A percentile compares a stretch with the other conserved stretches of the same genome.
Conservation (phyloP, 2,113 vertebrate species). For the Peromyscus maniculatus region DNA sequence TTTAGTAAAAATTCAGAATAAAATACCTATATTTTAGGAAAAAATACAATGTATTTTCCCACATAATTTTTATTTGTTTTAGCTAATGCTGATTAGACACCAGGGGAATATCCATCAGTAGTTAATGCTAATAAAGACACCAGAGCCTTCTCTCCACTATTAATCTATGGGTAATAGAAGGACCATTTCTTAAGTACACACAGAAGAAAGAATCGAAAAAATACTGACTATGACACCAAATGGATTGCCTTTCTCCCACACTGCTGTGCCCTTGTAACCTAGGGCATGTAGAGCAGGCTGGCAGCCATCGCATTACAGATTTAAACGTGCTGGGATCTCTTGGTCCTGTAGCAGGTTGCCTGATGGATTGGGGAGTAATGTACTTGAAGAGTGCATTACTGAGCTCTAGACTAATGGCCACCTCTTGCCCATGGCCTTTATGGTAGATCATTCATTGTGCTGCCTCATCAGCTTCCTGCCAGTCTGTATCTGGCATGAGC, state of each 20-base stretch:
- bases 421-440: slow-evolving; percentile 93
- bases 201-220: slow-evolving; percentile 88
- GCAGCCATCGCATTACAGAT: slow-evolving; percentile 95
- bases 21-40: slow-evolving; percentile 56
- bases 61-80: slow-evolving; percentile 63
- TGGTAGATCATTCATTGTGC: slow-evolving; percentile 96
- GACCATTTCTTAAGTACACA: slow-evolving; percentile 89
- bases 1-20: slow-evolving; percentile 61
- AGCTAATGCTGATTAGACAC: slow-evolving; percentile 66
- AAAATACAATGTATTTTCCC: slow-evolving; percentile 56
- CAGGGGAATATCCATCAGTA: slow-evolving; percentile 76
- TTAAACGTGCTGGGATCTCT: slow-evolving; percentile 96
- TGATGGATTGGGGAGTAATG: slow-evolving; percentile 99
- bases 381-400: slow-evolving; percentile 95
- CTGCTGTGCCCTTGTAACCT: slow-evolving; percentile 94
- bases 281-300: slow-evolving; percentile 95
- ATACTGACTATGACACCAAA: slow-evolving; percentile 89
- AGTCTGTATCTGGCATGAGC: slow-evolving; percentile 86
- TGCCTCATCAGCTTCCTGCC: slow-evolving; percentile 92
- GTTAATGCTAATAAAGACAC: slow-evolving; percentile 86
- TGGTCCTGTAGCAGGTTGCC: slow-evolving; percentile 92
- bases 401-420: slow-evolving; percentile 95
- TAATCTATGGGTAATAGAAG: slow-evolving; percentile 88
- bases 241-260: slow-evolving; percentile 87
- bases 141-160: slow-evolving; percentile 84